These are phyloP conservation scores for Drosophila leonis DNA, from an alignment of 2,888 invertebrate species.

Conservation along the genomic window DNA sequence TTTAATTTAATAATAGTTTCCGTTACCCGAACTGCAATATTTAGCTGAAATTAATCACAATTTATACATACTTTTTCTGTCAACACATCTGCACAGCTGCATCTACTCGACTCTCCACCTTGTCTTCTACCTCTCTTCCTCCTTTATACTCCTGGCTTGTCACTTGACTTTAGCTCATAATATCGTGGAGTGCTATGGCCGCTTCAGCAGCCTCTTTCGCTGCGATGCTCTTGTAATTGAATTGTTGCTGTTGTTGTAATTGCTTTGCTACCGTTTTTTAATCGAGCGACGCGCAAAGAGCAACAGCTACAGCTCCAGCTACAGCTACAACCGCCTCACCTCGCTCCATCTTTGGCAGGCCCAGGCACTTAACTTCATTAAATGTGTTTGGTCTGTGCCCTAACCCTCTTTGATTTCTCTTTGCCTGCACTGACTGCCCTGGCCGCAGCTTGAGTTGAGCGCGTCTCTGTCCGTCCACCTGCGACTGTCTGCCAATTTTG, in stretches of 20 bases:
- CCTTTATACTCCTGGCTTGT: background rate
- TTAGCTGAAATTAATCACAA: conserved; percentile 2
- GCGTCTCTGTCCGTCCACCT: conserved; percentile 15
- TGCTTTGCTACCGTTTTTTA: conserved; percentile 79
- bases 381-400: conserved; percentile 35
- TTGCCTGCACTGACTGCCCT: background rate
- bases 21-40: background rate
- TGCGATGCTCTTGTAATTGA: conserved; percentile 68
- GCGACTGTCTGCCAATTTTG: conserved; percentile 58
- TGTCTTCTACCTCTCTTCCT: background rate
- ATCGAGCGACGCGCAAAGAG: conserved; percentile 59
- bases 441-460: conserved; percentile 9
- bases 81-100: background rate
- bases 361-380: conserved; percentile 68
- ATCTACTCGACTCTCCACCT: background rate
- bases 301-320: conserved; percentile 25
- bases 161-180: conserved; percentile 18
- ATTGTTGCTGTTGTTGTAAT: conserved; percentile 80
- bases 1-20: background rate
- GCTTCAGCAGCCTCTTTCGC: conserved; percentile 27
- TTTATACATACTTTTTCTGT: background rate
- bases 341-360: background rate
- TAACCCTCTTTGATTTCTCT: conserved; percentile 2
- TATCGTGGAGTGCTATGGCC: conserved; percentile 37
- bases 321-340: background rate